Base-by-base conservation (phyloP, 23 tunicate genomes). In the Trididemnum clinides region DNA sequence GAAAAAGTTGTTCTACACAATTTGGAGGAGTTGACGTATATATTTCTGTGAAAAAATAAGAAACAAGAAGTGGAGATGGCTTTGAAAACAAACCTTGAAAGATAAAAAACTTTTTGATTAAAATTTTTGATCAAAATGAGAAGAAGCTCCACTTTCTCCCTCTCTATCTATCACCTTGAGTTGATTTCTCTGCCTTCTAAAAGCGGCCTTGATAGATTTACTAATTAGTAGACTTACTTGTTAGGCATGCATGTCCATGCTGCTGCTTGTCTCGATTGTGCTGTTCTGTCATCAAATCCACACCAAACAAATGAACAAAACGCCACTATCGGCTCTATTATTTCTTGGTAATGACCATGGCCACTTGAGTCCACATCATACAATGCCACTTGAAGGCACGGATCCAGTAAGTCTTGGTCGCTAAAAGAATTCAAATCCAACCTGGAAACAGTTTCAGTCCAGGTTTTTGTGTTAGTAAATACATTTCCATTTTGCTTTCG, bases 251-350 rank as follows among this genome's bases (percentile, higher is more conserved):
- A 87, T 57, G 81, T 87, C 91, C 91, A 87, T 21, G 44, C 72
- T 2, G 91, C 39, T 5, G 81, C 31, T 1, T 49, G n/a, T 23
- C 86, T 33, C n/a, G 7, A 31, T 23, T 71, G 33, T 19, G 81
- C 57, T 6, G 62, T 39, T 28, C 50, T 34, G 0, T 50, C 81
- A 33, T 86, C 90, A 51, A 44, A 87, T 31, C 86, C 91, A 50
- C 91, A 87, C 91, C 91, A 87, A 21, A 81, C 81, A 50, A 87
- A 81, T 7, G 81, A 72, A 51, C 91, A 87, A 50, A 87, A 87
- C 0, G 91, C 86, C 15, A 65, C 50, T n/a, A 81, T 34, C 2
- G 69, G 54, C 0, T 80, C 38, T 25, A 87, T 50, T 20, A 58
- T 35, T 50, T 87, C 91, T 6, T 86, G 90, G 58, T 62, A 86